These are phyloP conservation scores for Anastrepha obliqua DNA, from an alignment of 1,140 invertebrate species.

Conservation along the genomic window DNA sequence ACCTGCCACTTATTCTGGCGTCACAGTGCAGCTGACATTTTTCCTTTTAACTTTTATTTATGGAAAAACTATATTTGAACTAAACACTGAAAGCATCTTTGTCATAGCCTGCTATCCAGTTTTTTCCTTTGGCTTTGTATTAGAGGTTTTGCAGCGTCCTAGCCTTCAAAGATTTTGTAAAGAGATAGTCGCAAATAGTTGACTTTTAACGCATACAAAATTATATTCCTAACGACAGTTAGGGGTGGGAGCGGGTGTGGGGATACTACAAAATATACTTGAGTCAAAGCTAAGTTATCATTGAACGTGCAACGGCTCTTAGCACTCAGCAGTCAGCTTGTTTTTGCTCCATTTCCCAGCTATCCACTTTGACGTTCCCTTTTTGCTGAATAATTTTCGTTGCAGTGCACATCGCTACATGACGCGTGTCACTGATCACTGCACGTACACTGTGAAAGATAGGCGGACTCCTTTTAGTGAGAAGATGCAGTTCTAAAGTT, in stretches of 20 bases:
- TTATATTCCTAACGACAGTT: too few relatives aligned
- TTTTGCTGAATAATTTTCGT: background rate
- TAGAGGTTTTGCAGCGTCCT: background rate
- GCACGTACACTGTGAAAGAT: background rate
- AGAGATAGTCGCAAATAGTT: too few relatives aligned
- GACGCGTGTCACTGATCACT: background rate
- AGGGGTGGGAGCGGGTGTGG: too few relatives aligned
- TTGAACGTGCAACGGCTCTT: background rate
- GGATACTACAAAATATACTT: background rate
- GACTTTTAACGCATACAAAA: too few relatives aligned
- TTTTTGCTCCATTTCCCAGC: slow-evolving; percentile 30
- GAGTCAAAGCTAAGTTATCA: background rate
- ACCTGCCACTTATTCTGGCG: background rate
- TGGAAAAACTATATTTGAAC: too few relatives aligned
- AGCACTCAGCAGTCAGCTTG: background rate
- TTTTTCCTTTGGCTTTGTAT: background rate
- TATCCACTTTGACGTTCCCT: background rate
- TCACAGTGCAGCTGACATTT: background rate
- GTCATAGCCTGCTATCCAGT: too few relatives aligned
- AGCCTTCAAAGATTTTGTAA: background rate
- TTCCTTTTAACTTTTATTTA: background rate
- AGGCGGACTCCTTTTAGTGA: background rate
- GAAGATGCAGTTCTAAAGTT: too few relatives aligned
- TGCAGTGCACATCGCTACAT: background rate
- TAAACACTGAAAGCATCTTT: too few relatives aligned